Conservation (phyloP, 1,140 invertebrate species). For the Drosophila dunni region DNA sequence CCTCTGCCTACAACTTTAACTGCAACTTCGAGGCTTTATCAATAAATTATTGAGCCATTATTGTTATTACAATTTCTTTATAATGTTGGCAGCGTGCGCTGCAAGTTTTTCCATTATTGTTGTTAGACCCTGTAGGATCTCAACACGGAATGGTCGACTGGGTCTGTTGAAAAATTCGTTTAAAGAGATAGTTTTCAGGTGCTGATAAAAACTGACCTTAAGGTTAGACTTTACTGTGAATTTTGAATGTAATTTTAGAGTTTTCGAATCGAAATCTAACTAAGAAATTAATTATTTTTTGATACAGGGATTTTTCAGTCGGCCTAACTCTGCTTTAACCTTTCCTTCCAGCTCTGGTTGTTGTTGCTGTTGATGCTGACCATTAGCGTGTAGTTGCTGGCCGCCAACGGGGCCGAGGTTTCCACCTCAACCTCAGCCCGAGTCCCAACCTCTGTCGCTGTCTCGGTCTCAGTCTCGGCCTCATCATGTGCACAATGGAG, state of each 20-base stretch:
- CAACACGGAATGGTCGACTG: too few species aligned
- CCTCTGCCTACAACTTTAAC: constrained; percentile 59
- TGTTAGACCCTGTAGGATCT: too few species aligned
- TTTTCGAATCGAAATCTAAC: too few species aligned
- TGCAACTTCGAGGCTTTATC: constrained; percentile 65
- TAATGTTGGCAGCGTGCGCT: constrained; percentile 80
- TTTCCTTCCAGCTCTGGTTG: constrained; percentile 18
- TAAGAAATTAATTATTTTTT: too few species aligned
- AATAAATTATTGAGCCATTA: constrained; percentile 84
- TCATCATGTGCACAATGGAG: constrained; percentile 82
- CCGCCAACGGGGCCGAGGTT: constrained; percentile 77
- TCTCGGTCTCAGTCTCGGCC: constrained; percentile 43
- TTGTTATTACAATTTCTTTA: constrained; percentile 84
- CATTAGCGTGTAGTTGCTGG: constrained; percentile 78
- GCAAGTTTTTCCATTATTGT: constrained; percentile 52
- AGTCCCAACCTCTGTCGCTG: constrained; percentile 12
- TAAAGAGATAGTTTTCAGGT: too few species aligned
- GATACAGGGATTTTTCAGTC: too few species aligned
- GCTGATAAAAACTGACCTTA: too few species aligned
- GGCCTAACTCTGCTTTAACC: too few species aligned
- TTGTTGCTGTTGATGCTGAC: constrained; percentile 64
- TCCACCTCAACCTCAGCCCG: constrained; percentile 43
- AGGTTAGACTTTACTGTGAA: too few species aligned
- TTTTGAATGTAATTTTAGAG: too few species aligned
- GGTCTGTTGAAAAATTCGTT: too few species aligned